Base-by-base conservation (phyloP, 2,888 invertebrate genomes). In the Nymphalis polychloros region DNA sequence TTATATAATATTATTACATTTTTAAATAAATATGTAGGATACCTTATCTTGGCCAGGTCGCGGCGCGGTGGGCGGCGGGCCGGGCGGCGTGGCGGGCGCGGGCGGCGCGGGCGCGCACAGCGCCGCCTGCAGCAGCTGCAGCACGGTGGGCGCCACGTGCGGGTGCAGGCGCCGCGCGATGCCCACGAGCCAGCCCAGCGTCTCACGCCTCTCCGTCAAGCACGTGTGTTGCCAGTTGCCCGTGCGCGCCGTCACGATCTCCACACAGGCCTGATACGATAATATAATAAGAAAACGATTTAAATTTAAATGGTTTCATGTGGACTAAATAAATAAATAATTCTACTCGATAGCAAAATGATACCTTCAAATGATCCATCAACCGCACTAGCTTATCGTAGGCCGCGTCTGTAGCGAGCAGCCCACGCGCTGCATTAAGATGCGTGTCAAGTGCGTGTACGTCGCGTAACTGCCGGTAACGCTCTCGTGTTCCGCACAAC, bases 221-320 rank as follows among this genome's bases (percentile, higher is more conserved):
- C 98, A 98, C 84, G 97, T 97, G 81, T 96, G 94, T 87, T 99
- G 98, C 99, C 99, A 99, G 92, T 99, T 99, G 76, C 97, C 96
- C 0, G 98, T 97, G 64, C 99, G 95, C 64, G 96, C 95, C 63
- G 96, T 95, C 48, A 98, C 98, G 68, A 99, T 97, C 86, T 99
- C 99, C 63, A 97, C 95, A 79, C 98, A 98, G 6, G 97, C 96
- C 86, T 93, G 76, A 13, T 57, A 35, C n/a, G 31, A 8, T 2
- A 2, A n/a, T 49, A 19, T 1, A 49, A 17, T n/a, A n/a, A n/a
- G n/a, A n/a, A n/a, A n/a, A n/a, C n/a, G n/a, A n/a, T n/a, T n/a
- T n/a, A n/a, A n/a, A n/a, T n/a, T n/a, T n/a, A n/a, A n/a, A n/a
- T n/a, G n/a, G n/a, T n/a, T n/a, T n/a, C n/a, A n/a, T n/a, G n/a